A percentile compares a stretch with the other conserved stretches of the same genome.
These are phyloP conservation scores for Oceanites oceanicus DNA, from an alignment of 2,113 vertebrate species.

Conservation along the genomic window DNA sequence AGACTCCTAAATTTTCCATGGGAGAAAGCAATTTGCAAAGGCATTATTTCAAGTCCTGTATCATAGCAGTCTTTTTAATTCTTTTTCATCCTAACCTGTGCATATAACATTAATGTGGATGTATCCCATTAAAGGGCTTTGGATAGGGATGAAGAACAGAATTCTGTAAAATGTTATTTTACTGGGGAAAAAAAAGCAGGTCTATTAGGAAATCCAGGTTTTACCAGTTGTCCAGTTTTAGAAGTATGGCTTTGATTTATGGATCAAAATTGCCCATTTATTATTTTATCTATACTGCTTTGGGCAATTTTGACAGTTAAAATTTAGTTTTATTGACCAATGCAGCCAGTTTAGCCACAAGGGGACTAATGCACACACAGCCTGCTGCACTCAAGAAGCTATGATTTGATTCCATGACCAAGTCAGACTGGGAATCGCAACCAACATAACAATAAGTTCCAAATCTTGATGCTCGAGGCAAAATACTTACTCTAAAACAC, in stretches of 20 bases:
- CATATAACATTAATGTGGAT: background rate
- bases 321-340: constrained; percentile 84
- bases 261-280: constrained; percentile 78
- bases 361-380: constrained; percentile 70
- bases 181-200: background rate
- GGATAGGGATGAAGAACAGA: background rate
- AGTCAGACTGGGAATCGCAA: constrained; percentile 72
- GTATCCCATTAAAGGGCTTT: background rate
- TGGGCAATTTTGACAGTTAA: constrained; percentile 80
- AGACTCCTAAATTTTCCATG: background rate
- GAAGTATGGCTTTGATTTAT: constrained; percentile 78
- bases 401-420: constrained; percentile 74
- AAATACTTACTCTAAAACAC: constrained; percentile 74
- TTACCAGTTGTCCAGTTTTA: constrained; percentile 61
- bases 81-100: background rate
- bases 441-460: constrained; percentile 73
- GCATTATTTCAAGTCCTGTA: constrained; percentile 16
- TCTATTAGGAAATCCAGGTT: constrained; percentile 59
- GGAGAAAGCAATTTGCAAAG: background rate
- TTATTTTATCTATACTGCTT: constrained; percentile 81
- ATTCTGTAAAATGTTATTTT: background rate
- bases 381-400: constrained; percentile 70
- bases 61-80: background rate
- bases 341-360: constrained; percentile 74
- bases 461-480: constrained; percentile 69